Percentiles rank a stretch among this genome's conserved stretches.
phyloP scores from a whole-genome alignment of 1,140 invertebrate genomes.

The Drosophila sulfurigaster region DNA sequence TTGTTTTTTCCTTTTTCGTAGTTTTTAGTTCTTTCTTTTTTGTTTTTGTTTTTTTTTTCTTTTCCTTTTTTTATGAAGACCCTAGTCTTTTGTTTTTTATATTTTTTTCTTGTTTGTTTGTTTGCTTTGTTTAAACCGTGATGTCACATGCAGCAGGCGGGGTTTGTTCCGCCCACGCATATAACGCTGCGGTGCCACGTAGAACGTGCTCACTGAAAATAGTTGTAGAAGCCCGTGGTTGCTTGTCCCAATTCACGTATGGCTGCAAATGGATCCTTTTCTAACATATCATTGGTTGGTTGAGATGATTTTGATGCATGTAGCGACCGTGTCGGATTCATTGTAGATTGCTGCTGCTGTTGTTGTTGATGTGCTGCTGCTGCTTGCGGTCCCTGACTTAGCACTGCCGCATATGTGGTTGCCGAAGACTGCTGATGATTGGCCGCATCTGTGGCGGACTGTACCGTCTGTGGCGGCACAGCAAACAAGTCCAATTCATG shows the following conservation, averaged over 20 bases:
- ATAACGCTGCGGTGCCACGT: slow-evolving; percentile 12
- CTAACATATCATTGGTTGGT: slow-evolving; percentile 52
- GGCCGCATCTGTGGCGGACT: slow-evolving; percentile 29
- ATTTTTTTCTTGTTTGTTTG: slow-evolving; percentile 47
- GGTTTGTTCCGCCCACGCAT: slow-evolving; percentile 2
- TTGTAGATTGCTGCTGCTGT: slow-evolving; percentile 39
- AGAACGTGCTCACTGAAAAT: slow-evolving; percentile 76
- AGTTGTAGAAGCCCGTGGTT: slow-evolving; percentile 84
- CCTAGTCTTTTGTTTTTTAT: slow-evolving; percentile 46
- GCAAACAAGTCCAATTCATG: slow-evolving; percentile 77
- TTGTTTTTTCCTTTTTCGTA: slow-evolving; percentile 49
- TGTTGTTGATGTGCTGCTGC: slow-evolving; percentile 43
- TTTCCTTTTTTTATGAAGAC: slow-evolving; percentile 47
- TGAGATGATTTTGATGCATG: slow-evolving; percentile 51
- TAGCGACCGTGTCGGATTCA: slow-evolving; percentile 30
- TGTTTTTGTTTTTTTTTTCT: slow-evolving; percentile 44
- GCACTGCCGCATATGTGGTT: slow-evolving; percentile 85
- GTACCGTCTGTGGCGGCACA: slow-evolving; percentile 31
- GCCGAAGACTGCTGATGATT: slow-evolving; percentile 64
- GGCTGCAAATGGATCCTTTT: slow-evolving; percentile 84
- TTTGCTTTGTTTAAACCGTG: slow-evolving; percentile 30
- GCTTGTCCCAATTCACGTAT: slow-evolving; percentile 84
- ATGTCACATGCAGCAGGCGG: slow-evolving; percentile 66
- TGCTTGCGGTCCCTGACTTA: slow-evolving; percentile 82
- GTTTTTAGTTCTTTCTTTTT: slow-evolving; percentile 62